Percentiles rank a stretch among this genome's conserved stretches.
These are phyloP conservation scores for Prenolepis imparis DNA, from an alignment of 2,888 invertebrate species.

Conservation along the genomic window DNA sequence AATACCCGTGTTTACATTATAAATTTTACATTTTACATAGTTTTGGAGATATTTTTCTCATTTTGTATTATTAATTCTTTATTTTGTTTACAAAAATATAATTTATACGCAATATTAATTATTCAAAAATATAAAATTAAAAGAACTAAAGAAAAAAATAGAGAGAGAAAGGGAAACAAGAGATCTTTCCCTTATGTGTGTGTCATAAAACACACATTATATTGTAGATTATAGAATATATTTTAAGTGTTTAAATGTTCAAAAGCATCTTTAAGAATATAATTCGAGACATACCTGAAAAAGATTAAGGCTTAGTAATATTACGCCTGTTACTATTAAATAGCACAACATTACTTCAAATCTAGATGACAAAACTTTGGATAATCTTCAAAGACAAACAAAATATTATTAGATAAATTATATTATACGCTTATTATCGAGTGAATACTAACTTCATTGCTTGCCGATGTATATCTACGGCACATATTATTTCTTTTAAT, in stretches of 20 bases:
- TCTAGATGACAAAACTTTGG: neutral
- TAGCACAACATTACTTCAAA: neutral
- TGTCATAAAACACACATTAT: neutral
- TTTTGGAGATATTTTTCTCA: neutral
- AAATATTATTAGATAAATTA: neutral
- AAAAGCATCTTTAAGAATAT: too few species aligned
- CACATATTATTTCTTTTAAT: neutral
- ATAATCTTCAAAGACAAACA: neutral
- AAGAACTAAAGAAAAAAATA: too few species aligned
- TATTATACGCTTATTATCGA: neutral
- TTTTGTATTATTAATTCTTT: neutral
- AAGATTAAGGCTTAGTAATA: neutral
- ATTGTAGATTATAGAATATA: too few species aligned
- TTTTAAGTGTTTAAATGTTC: too few species aligned
- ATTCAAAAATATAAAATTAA: too few species aligned
- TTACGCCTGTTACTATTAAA: neutral
- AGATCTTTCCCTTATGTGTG: too few species aligned
- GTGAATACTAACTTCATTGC: conserved; percentile 14
- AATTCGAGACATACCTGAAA: conserved; percentile 1
- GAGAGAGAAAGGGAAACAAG: too few species aligned
- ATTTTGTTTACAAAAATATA: too few species aligned
- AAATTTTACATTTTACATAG: too few species aligned
- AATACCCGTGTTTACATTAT: neutral
- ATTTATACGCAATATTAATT: too few species aligned
- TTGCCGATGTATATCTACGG: conserved; percentile 9